Evolutionary conservation across 2,113 vertebrate genomes (phyloP), one percentile per base, ranked within the genome.

Genomic region (Chaetura pelagica): DNA sequence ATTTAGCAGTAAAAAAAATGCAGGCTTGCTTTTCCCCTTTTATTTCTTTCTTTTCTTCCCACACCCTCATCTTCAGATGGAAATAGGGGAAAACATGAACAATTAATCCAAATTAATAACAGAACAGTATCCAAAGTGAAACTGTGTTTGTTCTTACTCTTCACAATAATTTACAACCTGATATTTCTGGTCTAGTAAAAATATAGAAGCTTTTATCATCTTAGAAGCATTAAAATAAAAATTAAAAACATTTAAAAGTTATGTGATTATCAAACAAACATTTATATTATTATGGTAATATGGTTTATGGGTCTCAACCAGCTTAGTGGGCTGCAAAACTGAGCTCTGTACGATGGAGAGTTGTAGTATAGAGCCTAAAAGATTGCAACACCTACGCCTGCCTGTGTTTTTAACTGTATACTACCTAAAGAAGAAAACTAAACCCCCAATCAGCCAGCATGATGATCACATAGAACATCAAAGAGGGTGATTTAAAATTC

Each of bases 391-490:
- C 27, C 40, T 10, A 64, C 15, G 21, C 44, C 27, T 67, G 44
- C 2, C 9, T 44, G 19, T 7, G 19, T 49, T 76, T 86, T 72
- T 22, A 64, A 61, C 6, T 26, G 29, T 35, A 34, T 24, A 15
- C 12, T 71, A 48, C 27, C 29, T 63, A 72, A 48, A 77, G 40
- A 68, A 57, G 35, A 55, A 6, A 69, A 46, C 64, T 55, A 58
- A 42, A 42, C 5, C 3, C 24, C 8, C 27, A 84, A 35, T 1
- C 7, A 71, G 27, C 1, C 48, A 46, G 16, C 7, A 61, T 54
- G 5, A 63, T 4, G 20, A 63, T 17, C 24, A 58, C 13, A 8
- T 0, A 44, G 22, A 66, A 38, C 0, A 71, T 10, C 30, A 66
- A 91, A 48, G 18, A 63, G 46, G 24, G 5, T 8, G 62, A 44